Evolutionary conservation across 30 jellyfish, hydroid and myxozoan genomes (phyloP).

Genomic region (Pseudorhiza aurosa): DNA sequence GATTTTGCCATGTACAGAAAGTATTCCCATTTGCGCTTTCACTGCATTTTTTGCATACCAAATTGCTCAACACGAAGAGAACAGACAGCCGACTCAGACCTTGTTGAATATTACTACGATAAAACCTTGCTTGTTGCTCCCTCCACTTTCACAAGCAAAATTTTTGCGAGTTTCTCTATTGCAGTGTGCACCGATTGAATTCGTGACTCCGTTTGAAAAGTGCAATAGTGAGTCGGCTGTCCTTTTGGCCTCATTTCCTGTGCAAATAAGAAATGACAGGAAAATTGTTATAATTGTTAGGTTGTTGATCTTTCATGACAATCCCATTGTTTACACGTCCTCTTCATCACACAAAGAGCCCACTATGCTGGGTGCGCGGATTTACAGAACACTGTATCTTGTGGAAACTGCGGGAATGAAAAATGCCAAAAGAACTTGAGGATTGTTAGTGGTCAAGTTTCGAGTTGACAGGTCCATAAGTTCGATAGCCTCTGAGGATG

Average conservation of each 20-base stretch:
- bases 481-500: slow-evolving; percentile 44
- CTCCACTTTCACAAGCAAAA: too few relatives aligned
- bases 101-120: too few relatives aligned
- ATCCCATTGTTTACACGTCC: slow-evolving; percentile 60
- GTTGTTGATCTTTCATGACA: slow-evolving; percentile 61
- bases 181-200: too few relatives aligned
- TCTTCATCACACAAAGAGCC: slow-evolving; percentile 66
- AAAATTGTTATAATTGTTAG: slow-evolving; percentile 57
- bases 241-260: slow-evolving; percentile 66
- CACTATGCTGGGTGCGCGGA: slow-evolving; percentile 68
- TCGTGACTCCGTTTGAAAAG: background rate
- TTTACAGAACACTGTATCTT: slow-evolving; percentile 39
- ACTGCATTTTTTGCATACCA: too few relatives aligned
- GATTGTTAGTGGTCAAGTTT: slow-evolving; percentile 59
- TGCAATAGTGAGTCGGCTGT: slow-evolving; percentile 3
- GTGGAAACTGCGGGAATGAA: slow-evolving; percentile 69
- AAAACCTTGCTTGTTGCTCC: too few relatives aligned
- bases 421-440: slow-evolving; percentile 63
- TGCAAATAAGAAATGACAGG: slow-evolving; percentile 67
- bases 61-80: too few relatives aligned
- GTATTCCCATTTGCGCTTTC: too few relatives aligned
- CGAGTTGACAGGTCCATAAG: slow-evolving; percentile 72
- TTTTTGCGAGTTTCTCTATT: too few relatives aligned
- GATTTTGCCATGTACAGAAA: too few relatives aligned
- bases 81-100: too few relatives aligned